phyloP scores from a whole-genome alignment of 2,888 invertebrate species.

The Dioctria linearis region DNA sequence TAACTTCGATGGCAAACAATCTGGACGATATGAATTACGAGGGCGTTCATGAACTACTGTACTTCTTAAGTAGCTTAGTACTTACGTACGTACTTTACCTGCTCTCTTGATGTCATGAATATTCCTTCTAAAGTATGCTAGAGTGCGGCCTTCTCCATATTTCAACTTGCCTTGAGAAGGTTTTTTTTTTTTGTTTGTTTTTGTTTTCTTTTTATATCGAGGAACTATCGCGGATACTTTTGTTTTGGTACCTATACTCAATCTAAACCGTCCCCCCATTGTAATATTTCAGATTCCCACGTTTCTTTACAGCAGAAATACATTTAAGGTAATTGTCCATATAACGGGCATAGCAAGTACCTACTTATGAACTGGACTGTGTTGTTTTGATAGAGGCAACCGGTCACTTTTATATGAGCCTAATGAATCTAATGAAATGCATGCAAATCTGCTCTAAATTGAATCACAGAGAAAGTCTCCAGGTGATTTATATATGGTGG shows the following conservation, averaged over 20 bases:
- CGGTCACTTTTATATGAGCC: conserved; percentile 14
- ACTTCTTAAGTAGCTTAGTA: conserved; percentile 2
- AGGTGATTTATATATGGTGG: conserved; percentile 18
- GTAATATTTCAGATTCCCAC: conserved; percentile 20
- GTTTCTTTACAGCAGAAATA: conserved; percentile 31
- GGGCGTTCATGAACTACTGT: conserved; percentile 44
- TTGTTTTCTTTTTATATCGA: conserved; percentile 11
- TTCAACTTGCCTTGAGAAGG: too few species aligned
- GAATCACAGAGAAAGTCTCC: conserved; percentile 19
- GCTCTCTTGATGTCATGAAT: conserved; percentile 13
- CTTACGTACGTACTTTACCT: neutral
- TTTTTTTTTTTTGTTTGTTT: neutral
- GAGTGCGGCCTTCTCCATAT: neutral
- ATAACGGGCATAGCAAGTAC: conserved; percentile 37
- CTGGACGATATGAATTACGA: conserved; percentile 44
- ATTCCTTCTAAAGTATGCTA: conserved; percentile 4
- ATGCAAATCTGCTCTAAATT: conserved; percentile 40
- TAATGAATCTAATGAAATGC: conserved; percentile 43
- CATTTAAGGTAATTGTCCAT: conserved; percentile 40
- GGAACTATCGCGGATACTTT: conserved; percentile 13
- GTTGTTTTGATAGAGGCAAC: neutral
- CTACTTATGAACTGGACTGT: neutral
- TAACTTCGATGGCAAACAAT: neutral
- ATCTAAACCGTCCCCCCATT: conserved; percentile 1
- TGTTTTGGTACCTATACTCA: neutral